Percentiles rank a stretch among this genome's conserved stretches.
Evolutionary conservation across 2,888 invertebrate genomes (phyloP).

Genomic region (Polyploca ridens): DNA sequence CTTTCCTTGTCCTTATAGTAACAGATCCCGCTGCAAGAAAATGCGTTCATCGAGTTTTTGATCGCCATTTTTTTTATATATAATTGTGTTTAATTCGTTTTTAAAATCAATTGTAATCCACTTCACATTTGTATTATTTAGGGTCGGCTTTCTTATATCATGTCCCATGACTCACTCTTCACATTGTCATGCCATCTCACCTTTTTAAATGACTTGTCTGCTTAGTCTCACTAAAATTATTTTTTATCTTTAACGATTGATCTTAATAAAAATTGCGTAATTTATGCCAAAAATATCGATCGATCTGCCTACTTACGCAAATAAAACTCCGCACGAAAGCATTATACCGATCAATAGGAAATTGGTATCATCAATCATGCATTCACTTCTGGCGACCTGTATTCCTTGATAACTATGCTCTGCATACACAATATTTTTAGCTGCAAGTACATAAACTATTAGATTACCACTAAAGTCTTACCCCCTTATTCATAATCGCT

Average conservation of each 20-base stretch:
- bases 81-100: too few species aligned
- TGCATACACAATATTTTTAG: conserved; percentile 18
- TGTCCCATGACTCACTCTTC: too few species aligned
- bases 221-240: not conserved
- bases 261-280: conserved; percentile 15
- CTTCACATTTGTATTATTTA: too few species aligned
- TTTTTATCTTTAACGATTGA: not conserved
- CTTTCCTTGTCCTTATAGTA: too few species aligned
- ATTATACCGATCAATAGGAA: conserved; percentile 61
- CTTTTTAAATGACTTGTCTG: too few species aligned
- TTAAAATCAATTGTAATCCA: too few species aligned
- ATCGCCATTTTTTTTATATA: too few species aligned
- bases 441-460: not conserved
- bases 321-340: conserved; percentile 42
- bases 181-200: too few species aligned
- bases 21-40: too few species aligned
- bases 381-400: conserved; percentile 59
- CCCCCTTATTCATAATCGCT: too few species aligned
- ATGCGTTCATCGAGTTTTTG: too few species aligned
- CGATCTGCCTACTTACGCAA: conserved; percentile 45
- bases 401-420: conserved; percentile 37
- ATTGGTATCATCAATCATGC: conserved; percentile 70
- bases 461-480: not conserved
- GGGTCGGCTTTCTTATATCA: too few species aligned
- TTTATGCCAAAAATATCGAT: conserved; percentile 23